These are phyloP conservation scores for Hyles lineata DNA, from an alignment of 2,888 invertebrate species.

Conservation along the genomic window DNA sequence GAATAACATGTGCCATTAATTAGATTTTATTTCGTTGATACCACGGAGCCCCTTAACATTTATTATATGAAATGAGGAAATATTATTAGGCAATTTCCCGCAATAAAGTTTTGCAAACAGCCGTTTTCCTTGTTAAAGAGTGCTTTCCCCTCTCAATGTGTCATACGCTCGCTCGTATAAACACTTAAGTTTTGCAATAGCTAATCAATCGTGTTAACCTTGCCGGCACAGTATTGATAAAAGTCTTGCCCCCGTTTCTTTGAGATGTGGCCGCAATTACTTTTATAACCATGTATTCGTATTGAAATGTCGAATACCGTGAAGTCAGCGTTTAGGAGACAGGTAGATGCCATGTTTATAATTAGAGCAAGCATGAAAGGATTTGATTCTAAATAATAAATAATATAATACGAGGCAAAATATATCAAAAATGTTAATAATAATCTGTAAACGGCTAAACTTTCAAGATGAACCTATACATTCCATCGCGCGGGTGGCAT, in stretches of 20 bases:
- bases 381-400: constrained; percentile 32
- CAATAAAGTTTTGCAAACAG: neutral
- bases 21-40: too few species aligned
- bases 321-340: constrained; percentile 30
- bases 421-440: too few species aligned
- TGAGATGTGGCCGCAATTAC: constrained; percentile 51
- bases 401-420: too few species aligned
- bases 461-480: neutral
- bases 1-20: too few species aligned
- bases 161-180: neutral
- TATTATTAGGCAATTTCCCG: neutral
- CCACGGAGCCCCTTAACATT: too few species aligned
- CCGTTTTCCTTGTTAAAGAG: neutral
- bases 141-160: neutral
- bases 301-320: neutral
- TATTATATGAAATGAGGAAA: too few species aligned
- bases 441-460: too few species aligned
- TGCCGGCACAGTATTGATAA: constrained; percentile 47
- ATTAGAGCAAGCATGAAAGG: constrained; percentile 31
- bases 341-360: constrained; percentile 30
- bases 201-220: constrained; percentile 59
- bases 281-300: constrained; percentile 46
- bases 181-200: constrained; percentile 51
- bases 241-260: constrained; percentile 53
- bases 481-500: neutral